Percentiles rank a stretch among this genome's conserved stretches.
Evolutionary conservation across 2,888 invertebrate species (phyloP).

Genomic region (Bruchidius siliquastri): DNA sequence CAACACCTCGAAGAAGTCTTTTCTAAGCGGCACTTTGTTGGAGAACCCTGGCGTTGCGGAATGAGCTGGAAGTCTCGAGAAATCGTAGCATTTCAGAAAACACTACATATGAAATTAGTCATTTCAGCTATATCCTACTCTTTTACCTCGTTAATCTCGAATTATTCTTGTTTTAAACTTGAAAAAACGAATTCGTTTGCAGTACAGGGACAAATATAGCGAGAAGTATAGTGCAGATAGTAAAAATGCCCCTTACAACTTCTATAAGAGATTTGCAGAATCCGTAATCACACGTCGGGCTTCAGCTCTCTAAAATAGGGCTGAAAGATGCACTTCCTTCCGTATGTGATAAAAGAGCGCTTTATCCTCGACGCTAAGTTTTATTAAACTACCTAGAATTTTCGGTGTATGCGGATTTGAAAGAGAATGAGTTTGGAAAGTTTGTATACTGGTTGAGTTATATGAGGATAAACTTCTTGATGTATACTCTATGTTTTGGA

Average conservation of each 20-base stretch:
- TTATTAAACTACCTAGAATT: not conserved
- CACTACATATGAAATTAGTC: too few species aligned
- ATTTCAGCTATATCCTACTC: too few species aligned
- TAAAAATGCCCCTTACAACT: not conserved
- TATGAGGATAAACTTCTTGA: not conserved
- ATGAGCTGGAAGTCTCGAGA: too few species aligned
- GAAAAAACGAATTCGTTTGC: too few species aligned
- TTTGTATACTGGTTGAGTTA: not conserved
- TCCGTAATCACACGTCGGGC: not conserved
- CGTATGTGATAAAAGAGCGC: not conserved
- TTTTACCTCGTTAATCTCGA: too few species aligned
- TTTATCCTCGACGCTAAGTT: not conserved
- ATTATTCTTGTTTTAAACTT: too few species aligned
- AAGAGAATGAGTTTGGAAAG: not conserved
- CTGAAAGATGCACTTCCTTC: not conserved
- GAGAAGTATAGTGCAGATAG: not conserved
- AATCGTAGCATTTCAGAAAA: too few species aligned
- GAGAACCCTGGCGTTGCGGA: too few species aligned
- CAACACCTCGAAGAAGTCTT: too few species aligned
- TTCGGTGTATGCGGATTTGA: not conserved
- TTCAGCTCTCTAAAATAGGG: not conserved
- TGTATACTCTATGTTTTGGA: too few species aligned
- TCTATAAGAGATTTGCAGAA: not conserved
- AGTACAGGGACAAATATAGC: not conserved
- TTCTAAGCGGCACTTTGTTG: too few species aligned